Conservation (phyloP, 2,888 invertebrate species). For the Brachylomia viminalis region DNA sequence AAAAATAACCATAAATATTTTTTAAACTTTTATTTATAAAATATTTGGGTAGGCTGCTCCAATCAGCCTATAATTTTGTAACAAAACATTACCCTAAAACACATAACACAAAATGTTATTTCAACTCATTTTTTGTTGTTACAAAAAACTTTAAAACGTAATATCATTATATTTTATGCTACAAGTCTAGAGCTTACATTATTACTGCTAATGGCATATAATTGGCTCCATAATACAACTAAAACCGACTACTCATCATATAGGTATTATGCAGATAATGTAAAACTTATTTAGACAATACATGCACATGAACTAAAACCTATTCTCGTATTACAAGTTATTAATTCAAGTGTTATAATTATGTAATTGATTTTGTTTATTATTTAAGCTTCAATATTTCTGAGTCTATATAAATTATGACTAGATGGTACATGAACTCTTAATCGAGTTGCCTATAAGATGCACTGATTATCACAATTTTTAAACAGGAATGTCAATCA, state of each 20-base stretch:
- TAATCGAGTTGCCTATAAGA: constrained; percentile 51
- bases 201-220: constrained; percentile 65
- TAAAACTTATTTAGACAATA: constrained; percentile 53
- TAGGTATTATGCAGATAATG: constrained; percentile 67
- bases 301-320: constrained; percentile 35
- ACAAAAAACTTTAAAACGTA: constrained; percentile 51
- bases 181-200: constrained; percentile 50
- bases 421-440: constrained; percentile 69
- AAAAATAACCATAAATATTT: constrained; percentile 29
- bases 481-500: constrained; percentile 69
- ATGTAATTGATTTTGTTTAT: constrained; percentile 39
- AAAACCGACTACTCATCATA: constrained; percentile 54
- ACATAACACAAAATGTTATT: constrained; percentile 63
- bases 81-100: constrained; percentile 66
- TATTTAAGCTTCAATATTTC: constrained; percentile 57
- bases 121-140: constrained; percentile 45
- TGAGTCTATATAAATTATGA: constrained; percentile 71
- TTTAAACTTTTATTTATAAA: constrained; percentile 67
- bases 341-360: constrained; percentile 32
- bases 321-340: constrained; percentile 43
- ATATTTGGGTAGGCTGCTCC: constrained; percentile 63
- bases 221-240: constrained; percentile 58
- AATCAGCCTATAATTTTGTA: constrained; percentile 56
- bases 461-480: constrained; percentile 69
- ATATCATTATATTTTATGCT: constrained; percentile 43